Base-by-base conservation (phyloP, 2,888 invertebrate genomes). In the Hirtodrosophila trivittata region DNA sequence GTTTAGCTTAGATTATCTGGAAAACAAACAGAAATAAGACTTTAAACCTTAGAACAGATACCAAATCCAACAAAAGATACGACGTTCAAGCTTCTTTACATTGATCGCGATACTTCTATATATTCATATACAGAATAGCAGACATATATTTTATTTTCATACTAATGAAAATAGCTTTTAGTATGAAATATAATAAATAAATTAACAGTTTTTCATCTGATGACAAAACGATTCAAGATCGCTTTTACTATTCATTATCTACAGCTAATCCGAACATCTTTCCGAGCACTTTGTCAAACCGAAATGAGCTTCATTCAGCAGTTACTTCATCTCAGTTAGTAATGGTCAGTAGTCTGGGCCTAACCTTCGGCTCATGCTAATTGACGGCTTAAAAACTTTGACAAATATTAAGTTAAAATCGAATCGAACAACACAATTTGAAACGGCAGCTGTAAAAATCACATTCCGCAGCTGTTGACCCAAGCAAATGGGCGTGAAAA, bases 291-390 rank as follows among this genome's bases (percentile, higher is more conserved):
- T 26, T 33, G n/a, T 18, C 26, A 60, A 2, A 13, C 13, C 26
- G 4, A 46, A 66, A 56, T 49, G 39, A 55, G 66, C 33, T 25
- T 30, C 37, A 52, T 66, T 66, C 55, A 49, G 16, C 26, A 38
- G 38, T 21, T 43, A 38, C 12, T 28, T 45, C 60, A 37, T 13
- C 45, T 5, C 2, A 3, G 5, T 5, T 21, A 2, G 18, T 5
- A 21, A 21, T 41, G 8, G 10, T 37, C 16, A 26, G 33, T 6
- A 43, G n/a, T 37, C 12, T 21, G 5, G 14, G 14, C 6, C 5
- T 3, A 56, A 47, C 75, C 75, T 78, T 69, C 69, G 38, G 26
- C 32, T 43, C 21, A 76, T 76, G 78, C 59, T 76, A 76, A 76
- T 78, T 69, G 57, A 3, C 25, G 33, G 66, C 51, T 41, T 41